Conservation (phyloP, 2,888 invertebrate species). For the Sphaeridia pumilis region DNA sequence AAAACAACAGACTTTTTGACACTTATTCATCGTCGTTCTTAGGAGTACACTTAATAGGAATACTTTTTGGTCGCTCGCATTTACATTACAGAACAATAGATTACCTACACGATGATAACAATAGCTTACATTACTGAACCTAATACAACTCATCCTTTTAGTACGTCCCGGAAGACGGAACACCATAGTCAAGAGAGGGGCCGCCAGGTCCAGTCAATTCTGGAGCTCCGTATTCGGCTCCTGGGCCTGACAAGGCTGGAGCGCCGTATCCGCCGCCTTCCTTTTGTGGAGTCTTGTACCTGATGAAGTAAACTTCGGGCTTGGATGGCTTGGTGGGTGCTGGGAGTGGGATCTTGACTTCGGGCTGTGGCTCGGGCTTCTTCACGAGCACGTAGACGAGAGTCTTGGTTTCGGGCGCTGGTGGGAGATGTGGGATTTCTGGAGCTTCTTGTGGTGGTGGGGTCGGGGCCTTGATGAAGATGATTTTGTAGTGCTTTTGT, state of each 20-base stretch:
- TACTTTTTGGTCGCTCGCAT: too few relatives aligned
- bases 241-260: slow-evolving; percentile 5
- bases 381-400: slow-evolving; percentile 67
- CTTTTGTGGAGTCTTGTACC: slow-evolving; percentile 51
- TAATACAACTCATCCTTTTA: too few relatives aligned
- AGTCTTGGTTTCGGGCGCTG: slow-evolving; percentile 34
- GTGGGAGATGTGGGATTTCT: slow-evolving; percentile 29
- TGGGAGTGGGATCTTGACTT: slow-evolving; percentile 62
- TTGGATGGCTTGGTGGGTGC: slow-evolving; percentile 73
- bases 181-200: not conserved
- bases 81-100: too few relatives aligned
- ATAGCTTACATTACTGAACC: too few relatives aligned
- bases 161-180: too few relatives aligned
- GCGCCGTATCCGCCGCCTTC: slow-evolving; percentile 16
- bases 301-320: slow-evolving; percentile 82
- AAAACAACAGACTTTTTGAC: too few relatives aligned
- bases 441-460: slow-evolving; percentile 35
- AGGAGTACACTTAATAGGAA: too few relatives aligned
- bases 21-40: too few relatives aligned
- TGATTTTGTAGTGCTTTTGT: slow-evolving; percentile 56
- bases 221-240: slow-evolving; percentile 12
- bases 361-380: slow-evolving; percentile 69
- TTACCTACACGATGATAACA: too few relatives aligned
- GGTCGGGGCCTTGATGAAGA: slow-evolving; percentile 60
- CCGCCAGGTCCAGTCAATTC: not conserved